Evolutionary conservation across 1,140 invertebrate genomes (phyloP).

Genomic region (Scaptomyza montana): DNA sequence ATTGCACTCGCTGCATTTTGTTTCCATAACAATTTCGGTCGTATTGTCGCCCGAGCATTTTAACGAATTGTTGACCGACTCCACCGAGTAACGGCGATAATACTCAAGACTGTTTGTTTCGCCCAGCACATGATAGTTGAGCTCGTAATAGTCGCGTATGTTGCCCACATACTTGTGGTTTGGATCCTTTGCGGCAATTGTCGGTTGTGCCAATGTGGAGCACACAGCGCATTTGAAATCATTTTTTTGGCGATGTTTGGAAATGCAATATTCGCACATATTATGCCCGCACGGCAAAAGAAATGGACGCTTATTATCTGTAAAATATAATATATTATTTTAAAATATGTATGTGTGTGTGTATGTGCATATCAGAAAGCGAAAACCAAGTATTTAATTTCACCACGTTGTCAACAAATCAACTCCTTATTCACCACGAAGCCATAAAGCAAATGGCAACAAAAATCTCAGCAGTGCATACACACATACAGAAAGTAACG

Average conservation of each 20-base stretch:
- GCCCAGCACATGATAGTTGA: slow-evolving; percentile 70
- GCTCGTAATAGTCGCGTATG: slow-evolving; percentile 57
- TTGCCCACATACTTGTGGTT: slow-evolving; percentile 13
- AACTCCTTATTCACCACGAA: no score
- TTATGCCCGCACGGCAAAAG: slow-evolving; percentile 67
- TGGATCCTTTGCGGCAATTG: slow-evolving; percentile 31
- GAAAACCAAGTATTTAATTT: neutral
- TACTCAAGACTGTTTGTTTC: slow-evolving; percentile 26
- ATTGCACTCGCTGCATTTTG: slow-evolving; percentile 67
- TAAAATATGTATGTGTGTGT: no score
- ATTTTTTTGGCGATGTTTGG: slow-evolving; percentile 25
- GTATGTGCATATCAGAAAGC: no score
- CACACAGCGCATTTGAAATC: slow-evolving; percentile 61
- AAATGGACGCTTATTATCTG: slow-evolving; percentile 56
- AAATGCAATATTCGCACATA: slow-evolving; percentile 69
- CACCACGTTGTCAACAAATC: no score
- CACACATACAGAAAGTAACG: slow-evolving; percentile 24
- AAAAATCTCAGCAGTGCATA: neutral
- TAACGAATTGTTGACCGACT: slow-evolving; percentile 40
- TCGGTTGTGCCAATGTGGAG: slow-evolving; percentile 29
- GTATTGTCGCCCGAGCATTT: neutral
- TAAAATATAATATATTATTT: neutral
- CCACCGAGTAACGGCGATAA: slow-evolving; percentile 24
- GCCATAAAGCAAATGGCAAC: slow-evolving; percentile 6
- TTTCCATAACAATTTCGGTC: slow-evolving; percentile 14